phyloP scores from a whole-genome alignment of 2,113 vertebrate genomes.

The Dryoscopus gambensis region DNA sequence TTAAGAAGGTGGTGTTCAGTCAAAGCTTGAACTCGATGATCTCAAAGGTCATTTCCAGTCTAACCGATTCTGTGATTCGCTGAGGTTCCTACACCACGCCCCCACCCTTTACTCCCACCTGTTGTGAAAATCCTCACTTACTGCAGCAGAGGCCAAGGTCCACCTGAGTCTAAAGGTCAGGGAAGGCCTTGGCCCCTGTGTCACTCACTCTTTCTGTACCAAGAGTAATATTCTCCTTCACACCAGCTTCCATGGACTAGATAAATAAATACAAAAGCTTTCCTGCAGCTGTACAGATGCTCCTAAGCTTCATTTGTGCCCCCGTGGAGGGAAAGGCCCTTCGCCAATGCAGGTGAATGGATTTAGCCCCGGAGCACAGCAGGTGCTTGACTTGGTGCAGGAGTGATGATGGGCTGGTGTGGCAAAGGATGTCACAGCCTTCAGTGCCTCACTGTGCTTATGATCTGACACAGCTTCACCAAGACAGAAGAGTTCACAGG shows the following conservation, averaged over 20 bases:
- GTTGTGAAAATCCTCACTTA: accelerated
- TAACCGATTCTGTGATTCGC: no score
- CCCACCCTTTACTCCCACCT: accelerated
- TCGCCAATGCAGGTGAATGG: accelerated
- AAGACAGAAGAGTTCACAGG: no score
- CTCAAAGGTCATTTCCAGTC: not conserved
- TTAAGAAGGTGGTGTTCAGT: not conserved
- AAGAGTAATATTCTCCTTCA: not conserved
- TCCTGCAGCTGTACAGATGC: not conserved
- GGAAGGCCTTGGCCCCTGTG: accelerated
- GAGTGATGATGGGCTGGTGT: no score
- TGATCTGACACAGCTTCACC: not conserved
- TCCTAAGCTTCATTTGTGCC: accelerated
- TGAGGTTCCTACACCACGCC: not conserved
- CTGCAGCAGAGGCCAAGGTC: not conserved
- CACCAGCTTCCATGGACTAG: not conserved
- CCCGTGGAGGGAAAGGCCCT: not conserved
- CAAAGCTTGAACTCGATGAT: not conserved
- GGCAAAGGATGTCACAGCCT: not conserved
- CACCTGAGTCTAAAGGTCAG: accelerated
- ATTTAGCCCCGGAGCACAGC: no score
- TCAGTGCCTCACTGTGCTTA: accelerated
- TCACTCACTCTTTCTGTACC: accelerated
- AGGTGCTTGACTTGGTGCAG: not conserved
- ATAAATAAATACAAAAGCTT: not conserved